Base-by-base conservation (phyloP, 2,797 vertebrate species). In the Orestias chungarensis region DNA sequence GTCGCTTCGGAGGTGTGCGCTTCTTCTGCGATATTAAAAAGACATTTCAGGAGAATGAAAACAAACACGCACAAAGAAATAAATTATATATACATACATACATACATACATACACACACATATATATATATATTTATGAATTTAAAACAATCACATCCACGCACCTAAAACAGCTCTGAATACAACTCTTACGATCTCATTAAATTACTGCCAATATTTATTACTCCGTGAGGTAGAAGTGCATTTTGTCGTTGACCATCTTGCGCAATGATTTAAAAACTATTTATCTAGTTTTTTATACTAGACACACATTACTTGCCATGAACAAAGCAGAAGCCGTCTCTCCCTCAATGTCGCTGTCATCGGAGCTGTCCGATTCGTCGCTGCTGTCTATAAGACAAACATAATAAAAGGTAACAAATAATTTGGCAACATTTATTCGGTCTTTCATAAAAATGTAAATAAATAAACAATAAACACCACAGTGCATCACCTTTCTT, bases 201-300 rank as follows among this genome's bases (percentile, higher is more conserved):
- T 14, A 23, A 44, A 12, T 31, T 44, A 50, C 15, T 27, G 49
- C 27, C 54, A 57, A 57, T 31, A 44, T 43, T 43, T 17, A 69
- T 95, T 88, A 97, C 84, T 98, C 96, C 0, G 96, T 97, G 72
- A 98, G 96, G 87, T 96, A 98, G 88, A 98, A 97, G 87, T 98
- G 97, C 96, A 97, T 98, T 91, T 98, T 98, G 67, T 98, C 97
- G 0, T 95, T 95, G 64, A 98, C 92, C 74, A 95, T 96, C 85
- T 98, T 98, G 82, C 96, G 95, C 23, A 33, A 35, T 20, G 18
- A 35, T 35, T 20, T 35, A 29, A 17, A 35, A 3, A 35, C 1
- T 40, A 29, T 31, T n/a, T 23, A 70, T 55, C 2, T 8, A 80
- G 31, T 20, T 18, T 65, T n/a, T 14, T 57, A 64, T 59, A 10